Conservation (phyloP, 2,888 invertebrate species). For the Omphaloscelis lunosa region DNA sequence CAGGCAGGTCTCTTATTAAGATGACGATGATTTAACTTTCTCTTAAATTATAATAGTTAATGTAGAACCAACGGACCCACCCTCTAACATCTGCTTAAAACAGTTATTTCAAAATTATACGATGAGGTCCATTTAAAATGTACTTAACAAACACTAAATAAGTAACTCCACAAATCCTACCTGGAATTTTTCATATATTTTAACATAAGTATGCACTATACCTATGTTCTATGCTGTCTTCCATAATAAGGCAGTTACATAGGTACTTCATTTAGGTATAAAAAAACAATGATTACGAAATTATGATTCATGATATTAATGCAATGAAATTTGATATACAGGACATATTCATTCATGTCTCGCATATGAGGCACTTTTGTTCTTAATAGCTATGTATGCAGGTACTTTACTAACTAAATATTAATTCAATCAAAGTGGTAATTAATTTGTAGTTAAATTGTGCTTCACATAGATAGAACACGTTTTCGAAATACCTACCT, state of each 20-base stretch:
- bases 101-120: not conserved
- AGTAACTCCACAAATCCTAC: not conserved
- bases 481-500: not conserved
- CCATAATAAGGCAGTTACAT: not conserved
- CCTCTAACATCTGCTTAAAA: not conserved
- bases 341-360: too few species aligned
- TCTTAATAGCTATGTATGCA: not conserved
- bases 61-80: not conserved
- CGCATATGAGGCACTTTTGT: not conserved
- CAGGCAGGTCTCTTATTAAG: not conserved
- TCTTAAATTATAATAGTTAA: not conserved
- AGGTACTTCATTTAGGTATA: not conserved
- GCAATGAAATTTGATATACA: not conserved
- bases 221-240: not conserved
- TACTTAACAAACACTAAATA: not conserved
- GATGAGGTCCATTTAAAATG: not conserved
- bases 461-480: not conserved
- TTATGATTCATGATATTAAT: not conserved
- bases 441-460: not conserved
- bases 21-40: constrained; percentile 27
- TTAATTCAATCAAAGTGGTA: not conserved
- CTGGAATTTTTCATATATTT: not conserved
- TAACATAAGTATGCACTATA: too few species aligned
- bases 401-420: not conserved
- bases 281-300: not conserved